These are phyloP conservation scores for Brachystomella parvula DNA, from an alignment of 1,140 invertebrate genomes.

Conservation along the genomic window DNA sequence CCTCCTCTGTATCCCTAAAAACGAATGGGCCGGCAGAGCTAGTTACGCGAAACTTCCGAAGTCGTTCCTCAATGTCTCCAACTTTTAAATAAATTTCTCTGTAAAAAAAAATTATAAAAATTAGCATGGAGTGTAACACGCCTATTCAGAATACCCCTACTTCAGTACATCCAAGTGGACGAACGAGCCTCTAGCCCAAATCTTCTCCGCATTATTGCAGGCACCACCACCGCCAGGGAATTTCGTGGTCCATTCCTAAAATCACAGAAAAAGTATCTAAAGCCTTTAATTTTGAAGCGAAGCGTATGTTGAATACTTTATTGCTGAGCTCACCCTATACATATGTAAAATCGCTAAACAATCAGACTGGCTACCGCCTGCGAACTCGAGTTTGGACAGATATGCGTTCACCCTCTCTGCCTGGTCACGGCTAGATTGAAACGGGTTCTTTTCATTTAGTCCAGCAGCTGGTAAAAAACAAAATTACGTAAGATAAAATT, in stretches of 20 bases:
- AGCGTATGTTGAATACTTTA: slow-evolving; percentile 48
- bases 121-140: too few relatives aligned
- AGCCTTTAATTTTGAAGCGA: too few relatives aligned
- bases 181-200: slow-evolving; percentile 20
- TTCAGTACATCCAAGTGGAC: slow-evolving; percentile 15
- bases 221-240: too few relatives aligned
- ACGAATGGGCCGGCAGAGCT: background rate
- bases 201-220: background rate
- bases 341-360: slow-evolving; percentile 70
- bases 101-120: too few relatives aligned
- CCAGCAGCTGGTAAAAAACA: too few relatives aligned
- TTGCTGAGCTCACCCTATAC: too few relatives aligned
- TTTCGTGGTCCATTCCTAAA: background rate
- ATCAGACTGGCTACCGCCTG: slow-evolving; percentile 73
- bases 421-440: too few relatives aligned
- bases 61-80: slow-evolving; percentile 21
- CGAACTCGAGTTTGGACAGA: slow-evolving; percentile 67
- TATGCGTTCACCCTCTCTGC: slow-evolving; percentile 66
- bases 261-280: background rate
- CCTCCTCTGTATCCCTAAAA: background rate
- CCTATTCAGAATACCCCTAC: too few relatives aligned
- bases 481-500: too few relatives aligned
- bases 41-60: slow-evolving; percentile 13
- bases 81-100: slow-evolving; percentile 27
- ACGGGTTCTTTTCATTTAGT: too few relatives aligned